Evolutionary conservation across 2,113 vertebrate species (phyloP).

Genomic region (Microcebus murinus): DNA sequence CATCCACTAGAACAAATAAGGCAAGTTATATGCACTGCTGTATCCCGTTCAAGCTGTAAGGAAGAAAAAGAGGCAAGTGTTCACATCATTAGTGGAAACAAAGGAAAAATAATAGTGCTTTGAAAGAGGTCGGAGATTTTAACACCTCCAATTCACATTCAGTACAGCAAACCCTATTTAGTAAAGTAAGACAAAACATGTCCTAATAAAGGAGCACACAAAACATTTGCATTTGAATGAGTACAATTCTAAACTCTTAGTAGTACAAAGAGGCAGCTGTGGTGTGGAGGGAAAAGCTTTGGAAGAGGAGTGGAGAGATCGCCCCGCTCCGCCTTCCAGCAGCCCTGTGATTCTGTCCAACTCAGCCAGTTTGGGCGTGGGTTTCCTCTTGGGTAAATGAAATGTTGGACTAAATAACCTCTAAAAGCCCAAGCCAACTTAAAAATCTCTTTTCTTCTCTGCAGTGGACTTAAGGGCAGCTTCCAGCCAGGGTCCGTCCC

Average conservation of each 20-base stretch:
- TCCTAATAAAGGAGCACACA: background rate
- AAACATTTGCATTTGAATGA: conserved; percentile 66
- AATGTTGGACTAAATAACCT: background rate
- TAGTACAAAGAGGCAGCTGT: conserved; percentile 53
- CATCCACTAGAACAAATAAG: background rate
- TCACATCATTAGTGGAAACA: background rate
- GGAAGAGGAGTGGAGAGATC: background rate
- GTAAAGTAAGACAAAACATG: conserved; percentile 14
- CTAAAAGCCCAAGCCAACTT: background rate
- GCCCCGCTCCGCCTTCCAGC: conserved; percentile 4
- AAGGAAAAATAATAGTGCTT: background rate
- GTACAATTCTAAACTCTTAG: background rate
- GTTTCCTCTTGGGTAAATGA: background rate
- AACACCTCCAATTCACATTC: background rate
- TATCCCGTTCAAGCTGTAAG: background rate
- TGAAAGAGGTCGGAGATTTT: background rate
- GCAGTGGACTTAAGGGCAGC: background rate
- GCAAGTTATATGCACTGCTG: background rate
- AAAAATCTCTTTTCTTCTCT: background rate
- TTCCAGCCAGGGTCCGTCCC: background rate
- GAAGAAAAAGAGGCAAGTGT: background rate
- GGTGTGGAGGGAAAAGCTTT: background rate
- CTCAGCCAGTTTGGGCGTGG: background rate
- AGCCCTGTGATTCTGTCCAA: background rate
- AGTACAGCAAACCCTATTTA: background rate